Base-by-base conservation (phyloP, 2,797 vertebrate species). In the Loriculus beryllinus region DNA sequence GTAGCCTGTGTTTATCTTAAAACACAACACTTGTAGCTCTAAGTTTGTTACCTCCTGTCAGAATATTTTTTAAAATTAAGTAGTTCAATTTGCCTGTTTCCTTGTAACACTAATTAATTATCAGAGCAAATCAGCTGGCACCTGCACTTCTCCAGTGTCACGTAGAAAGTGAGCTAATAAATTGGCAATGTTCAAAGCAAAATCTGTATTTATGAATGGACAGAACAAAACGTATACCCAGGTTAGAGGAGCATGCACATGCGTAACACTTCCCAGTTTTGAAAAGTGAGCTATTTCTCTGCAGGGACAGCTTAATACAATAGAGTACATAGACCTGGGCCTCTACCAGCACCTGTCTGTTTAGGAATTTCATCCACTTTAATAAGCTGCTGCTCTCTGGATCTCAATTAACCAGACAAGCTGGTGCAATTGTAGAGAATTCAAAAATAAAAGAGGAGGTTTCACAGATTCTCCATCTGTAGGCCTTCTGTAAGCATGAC, bases 341-440 rank as follows among this genome's bases (percentile, higher is more conserved):
- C 33, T 63, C 35, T 82, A 82, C 92, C 95, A 97, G 87, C 52
- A 95, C 86, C 71, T 93, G 95, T 93, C 94, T 79, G 90, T 81
- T 96, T 68, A 82, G 86, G 83, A 95, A 86, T 89, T 95, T 78
- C 85, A 95, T 91, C 80, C 87, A 96, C 94, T 97, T 97, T 96
- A 95, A 91, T 88, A 96, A 94, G 71, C 69, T 92, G 65, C 78
- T 12, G 33, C 67, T 90, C 85, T 95, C 78, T 82, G 88, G 90
- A 91, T 96, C 93, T 92, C 90, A 95, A 92, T 96, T 96, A 96
- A 86, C 49, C 83, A 93, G 76, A 92, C 81, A 96, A 92, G 88
- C 87, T 95, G 79, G 64, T 86, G 82, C 51, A 64, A 86, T 56
- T 86, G 83, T 60, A 89, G 51, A 94, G 77, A 93, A 90, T 57